phyloP scores from a whole-genome alignment of 2,797 vertebrate genomes.

The Discoglossus pictus region DNA sequence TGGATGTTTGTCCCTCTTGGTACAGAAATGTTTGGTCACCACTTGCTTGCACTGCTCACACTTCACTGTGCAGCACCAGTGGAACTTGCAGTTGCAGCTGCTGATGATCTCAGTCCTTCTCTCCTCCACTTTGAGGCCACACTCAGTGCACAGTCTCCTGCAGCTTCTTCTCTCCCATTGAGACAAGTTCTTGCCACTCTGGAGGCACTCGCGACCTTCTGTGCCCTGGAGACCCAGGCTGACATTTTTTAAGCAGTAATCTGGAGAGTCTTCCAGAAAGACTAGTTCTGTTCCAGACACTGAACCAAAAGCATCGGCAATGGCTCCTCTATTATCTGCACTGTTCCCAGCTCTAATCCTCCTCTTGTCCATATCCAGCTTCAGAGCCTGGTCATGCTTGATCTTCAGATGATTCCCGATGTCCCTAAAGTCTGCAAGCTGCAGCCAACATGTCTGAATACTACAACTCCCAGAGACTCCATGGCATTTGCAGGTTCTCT shows the following conservation, averaged over 20 bases:
- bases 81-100: constrained; percentile 96
- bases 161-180: constrained; percentile 85
- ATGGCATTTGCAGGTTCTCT: constrained; percentile 91
- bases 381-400: constrained; percentile 85
- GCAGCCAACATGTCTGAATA: constrained; percentile 96
- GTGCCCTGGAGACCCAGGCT: constrained; percentile 87
- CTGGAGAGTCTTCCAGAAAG: constrained; percentile 90
- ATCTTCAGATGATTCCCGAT: constrained; percentile 88
- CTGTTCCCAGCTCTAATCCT: constrained; percentile 84
- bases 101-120: constrained; percentile 75
- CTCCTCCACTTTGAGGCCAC: constrained; percentile 86
- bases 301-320: constrained; percentile 74
- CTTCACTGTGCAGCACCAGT: constrained; percentile 94
- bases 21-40: constrained; percentile 86
- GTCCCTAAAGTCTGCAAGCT: constrained; percentile 89
- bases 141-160: constrained; percentile 84
- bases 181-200: constrained; percentile 72
- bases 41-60: constrained; percentile 86
- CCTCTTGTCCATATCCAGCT: constrained; percentile 90
- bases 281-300: constrained; percentile 80
- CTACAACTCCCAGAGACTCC: constrained; percentile 96
- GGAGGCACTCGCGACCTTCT: constrained; percentile 90
- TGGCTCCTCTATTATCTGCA: constrained; percentile 80
- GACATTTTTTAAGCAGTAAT: constrained; percentile 88
- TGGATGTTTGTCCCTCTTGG: constrained; percentile 57